Evolutionary conservation across 2,888 invertebrate species (phyloP).

Genomic region (Sycophila texana): DNA sequence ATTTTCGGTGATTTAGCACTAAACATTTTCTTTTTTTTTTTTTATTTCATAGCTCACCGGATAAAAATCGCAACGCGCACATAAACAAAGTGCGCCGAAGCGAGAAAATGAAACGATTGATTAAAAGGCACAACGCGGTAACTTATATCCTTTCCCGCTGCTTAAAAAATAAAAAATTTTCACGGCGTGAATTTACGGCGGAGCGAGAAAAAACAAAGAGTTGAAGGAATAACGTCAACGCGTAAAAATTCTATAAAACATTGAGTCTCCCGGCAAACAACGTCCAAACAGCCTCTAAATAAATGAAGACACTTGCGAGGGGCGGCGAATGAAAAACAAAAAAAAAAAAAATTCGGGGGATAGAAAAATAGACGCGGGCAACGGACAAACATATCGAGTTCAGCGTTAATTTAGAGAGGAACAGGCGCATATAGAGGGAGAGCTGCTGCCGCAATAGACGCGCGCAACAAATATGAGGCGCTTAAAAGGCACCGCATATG

Average conservation of each 20-base stretch:
- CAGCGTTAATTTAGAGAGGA: slow-evolving; percentile 42
- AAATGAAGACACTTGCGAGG: slow-evolving; percentile 13
- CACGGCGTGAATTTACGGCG: too few species aligned
- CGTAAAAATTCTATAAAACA: background rate
- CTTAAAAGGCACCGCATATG: slow-evolving; percentile 52
- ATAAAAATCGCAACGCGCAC: too few species aligned
- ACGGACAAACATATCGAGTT: slow-evolving; percentile 41
- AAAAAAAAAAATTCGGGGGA: background rate
- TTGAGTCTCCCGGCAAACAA: background rate
- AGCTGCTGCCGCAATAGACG: slow-evolving; percentile 9
- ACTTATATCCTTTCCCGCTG: too few species aligned
- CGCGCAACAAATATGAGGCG: slow-evolving; percentile 39
- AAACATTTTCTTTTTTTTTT: background rate
- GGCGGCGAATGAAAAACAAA: background rate
- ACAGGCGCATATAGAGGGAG: slow-evolving; percentile 13
- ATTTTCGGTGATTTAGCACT: background rate
- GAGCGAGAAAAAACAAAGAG: too few species aligned
- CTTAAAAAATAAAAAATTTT: too few species aligned
- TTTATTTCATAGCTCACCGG: too few species aligned
- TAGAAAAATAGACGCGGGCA: background rate
- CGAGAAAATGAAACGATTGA: too few species aligned
- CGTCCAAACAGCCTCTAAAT: background rate
- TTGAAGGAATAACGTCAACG: too few species aligned
- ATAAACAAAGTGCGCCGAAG: too few species aligned
- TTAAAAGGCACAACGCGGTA: too few species aligned